phyloP scores from a whole-genome alignment of 2,797 vertebrate species.

The Hapalemur alaotrensis region DNA sequence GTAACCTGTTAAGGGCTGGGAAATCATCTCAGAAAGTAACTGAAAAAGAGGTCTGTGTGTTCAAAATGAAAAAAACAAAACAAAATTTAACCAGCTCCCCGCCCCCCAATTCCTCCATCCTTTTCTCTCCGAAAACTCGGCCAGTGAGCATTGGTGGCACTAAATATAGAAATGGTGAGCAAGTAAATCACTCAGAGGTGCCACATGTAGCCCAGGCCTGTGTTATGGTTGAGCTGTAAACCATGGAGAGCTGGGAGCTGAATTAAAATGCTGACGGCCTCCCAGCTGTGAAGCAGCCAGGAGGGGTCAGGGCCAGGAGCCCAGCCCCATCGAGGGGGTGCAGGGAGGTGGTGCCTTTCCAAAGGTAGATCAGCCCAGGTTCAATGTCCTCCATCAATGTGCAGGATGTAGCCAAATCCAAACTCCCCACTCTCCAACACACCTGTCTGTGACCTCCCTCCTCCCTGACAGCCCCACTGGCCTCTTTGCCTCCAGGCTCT shows the following conservation, averaged over 20 bases:
- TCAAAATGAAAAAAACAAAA: background rate
- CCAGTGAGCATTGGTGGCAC: background rate
- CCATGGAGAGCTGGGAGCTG: conserved; percentile 47
- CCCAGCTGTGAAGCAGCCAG: background rate
- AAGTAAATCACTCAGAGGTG: conserved; percentile 54
- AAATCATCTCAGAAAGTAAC: background rate
- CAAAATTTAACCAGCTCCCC: background rate
- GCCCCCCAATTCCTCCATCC: background rate
- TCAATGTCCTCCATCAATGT: background rate
- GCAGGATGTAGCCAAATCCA: background rate
- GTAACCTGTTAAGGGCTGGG: background rate
- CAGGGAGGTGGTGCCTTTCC: background rate
- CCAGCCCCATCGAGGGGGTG: background rate
- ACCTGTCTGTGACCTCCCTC: background rate
- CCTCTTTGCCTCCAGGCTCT: background rate
- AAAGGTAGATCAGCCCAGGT: background rate
- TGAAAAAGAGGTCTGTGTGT: background rate
- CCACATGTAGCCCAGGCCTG: conserved; percentile 57
- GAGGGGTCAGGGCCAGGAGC: background rate
- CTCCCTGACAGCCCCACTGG: background rate
- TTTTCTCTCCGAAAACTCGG: conserved; percentile 26
- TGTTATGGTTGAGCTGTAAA: conserved; percentile 51
- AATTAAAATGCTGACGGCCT: conserved; percentile 59
- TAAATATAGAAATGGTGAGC: conserved; percentile 60
- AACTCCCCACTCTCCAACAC: background rate